Evolutionary conservation across 2,797 vertebrate genomes (phyloP).

Genomic region (Diplodus puntazzo): DNA sequence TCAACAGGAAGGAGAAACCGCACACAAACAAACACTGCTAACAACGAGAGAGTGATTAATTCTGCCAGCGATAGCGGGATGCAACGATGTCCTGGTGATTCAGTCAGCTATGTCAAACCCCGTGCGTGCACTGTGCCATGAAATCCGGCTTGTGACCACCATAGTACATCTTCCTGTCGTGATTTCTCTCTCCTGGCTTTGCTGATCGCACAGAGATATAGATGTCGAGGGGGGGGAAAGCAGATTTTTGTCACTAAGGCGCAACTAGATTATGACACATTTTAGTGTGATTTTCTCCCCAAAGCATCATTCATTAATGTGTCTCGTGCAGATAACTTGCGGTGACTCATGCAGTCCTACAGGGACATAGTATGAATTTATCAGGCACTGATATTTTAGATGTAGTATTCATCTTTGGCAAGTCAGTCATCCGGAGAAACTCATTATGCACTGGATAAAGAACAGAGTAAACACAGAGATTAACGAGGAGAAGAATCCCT

Average conservation of each 20-base stretch:
- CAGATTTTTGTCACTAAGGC: conserved; percentile 16
- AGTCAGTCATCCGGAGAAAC: conserved; percentile 34
- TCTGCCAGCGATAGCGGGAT: conserved; percentile 19
- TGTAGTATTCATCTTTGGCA: conserved; percentile 41
- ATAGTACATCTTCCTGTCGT: not conserved
- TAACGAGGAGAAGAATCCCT: conserved; percentile 7
- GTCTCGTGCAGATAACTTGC: conserved; percentile 11
- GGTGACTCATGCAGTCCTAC: conserved; percentile 39
- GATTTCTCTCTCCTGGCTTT: conserved; percentile 8
- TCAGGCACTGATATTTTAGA: conserved; percentile 62
- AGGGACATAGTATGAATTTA: conserved; percentile 38
- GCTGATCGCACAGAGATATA: conserved; percentile 11
- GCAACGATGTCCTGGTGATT: conserved; percentile 20
- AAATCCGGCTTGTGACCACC: conserved; percentile 26
- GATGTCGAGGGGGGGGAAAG: not conserved
- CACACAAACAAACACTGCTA: conserved; percentile 61
- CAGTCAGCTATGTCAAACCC: conserved; percentile 3
- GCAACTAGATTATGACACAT: conserved; percentile 34
- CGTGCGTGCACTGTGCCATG: not conserved
- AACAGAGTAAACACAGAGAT: conserved; percentile 41
- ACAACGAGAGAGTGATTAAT: conserved; percentile 56
- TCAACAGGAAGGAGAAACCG: conserved; percentile 55
- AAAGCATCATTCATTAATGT: conserved; percentile 32
- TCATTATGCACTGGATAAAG: conserved; percentile 49
- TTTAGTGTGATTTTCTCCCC: conserved; percentile 30